Evolutionary conservation across 92 coral and sea anemone species (phyloP).

Genomic region (Zoanthus sansibaricus): DNA sequence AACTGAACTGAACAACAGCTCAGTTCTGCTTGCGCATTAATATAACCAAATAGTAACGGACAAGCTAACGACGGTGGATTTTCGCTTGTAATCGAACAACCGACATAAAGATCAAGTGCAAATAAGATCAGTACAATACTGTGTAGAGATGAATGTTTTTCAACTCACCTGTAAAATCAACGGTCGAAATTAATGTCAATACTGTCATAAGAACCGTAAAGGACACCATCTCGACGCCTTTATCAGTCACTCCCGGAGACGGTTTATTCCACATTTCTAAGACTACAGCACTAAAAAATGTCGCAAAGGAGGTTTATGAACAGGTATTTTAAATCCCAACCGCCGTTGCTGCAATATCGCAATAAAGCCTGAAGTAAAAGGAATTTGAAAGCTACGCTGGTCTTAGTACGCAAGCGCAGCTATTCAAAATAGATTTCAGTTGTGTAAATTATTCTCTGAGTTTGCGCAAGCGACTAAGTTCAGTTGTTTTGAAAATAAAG

Average conservation of each 20-base stretch:
- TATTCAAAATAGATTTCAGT: slow-evolving; percentile 15
- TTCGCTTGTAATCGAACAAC: not conserved
- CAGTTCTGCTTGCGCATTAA: not conserved
- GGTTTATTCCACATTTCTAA: not conserved
- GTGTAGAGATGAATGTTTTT: not conserved
- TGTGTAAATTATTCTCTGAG: slow-evolving; percentile 38
- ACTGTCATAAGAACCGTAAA: not conserved
- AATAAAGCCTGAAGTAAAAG: slow-evolving; percentile 30
- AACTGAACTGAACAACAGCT: not conserved
- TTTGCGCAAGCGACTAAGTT: slow-evolving; percentile 29
- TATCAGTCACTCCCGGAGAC: not conserved
- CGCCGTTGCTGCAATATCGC: slow-evolving; percentile 25
- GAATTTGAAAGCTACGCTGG: slow-evolving; percentile 36
- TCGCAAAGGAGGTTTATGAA: not conserved
- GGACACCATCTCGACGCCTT: slow-evolving; percentile 26
- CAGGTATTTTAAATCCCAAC: slow-evolving; percentile 1
- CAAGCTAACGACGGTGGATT: not conserved
- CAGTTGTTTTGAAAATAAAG: slow-evolving; percentile 38
- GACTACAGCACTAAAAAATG: not conserved
- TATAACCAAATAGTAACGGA: not conserved
- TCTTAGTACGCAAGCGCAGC: slow-evolving; percentile 31
- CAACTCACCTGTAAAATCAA: slow-evolving; percentile 42
- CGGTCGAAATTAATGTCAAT: slow-evolving; percentile 15
- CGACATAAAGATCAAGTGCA: not conserved
- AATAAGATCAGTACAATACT: not conserved